Conservation (phyloP, 2,113 vertebrate genomes). For the Plecturocebus donacophilus region DNA sequence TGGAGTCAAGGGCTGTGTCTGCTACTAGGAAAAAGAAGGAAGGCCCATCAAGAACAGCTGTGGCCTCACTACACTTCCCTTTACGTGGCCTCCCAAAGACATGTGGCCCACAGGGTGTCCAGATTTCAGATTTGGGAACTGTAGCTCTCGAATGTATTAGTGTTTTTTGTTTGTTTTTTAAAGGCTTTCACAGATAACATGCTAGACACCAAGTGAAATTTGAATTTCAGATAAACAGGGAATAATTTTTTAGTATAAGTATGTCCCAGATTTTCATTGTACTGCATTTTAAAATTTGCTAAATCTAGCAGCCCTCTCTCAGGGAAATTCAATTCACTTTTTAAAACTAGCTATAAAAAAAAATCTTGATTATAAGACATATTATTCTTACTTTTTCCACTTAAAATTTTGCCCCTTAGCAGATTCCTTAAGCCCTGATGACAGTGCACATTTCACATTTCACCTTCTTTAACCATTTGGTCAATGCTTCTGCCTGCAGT, state of each 20-base stretch:
- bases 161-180: slow-evolving; percentile 50
- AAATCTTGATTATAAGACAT: not conserved
- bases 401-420: not conserved
- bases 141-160: slow-evolving; percentile 34
- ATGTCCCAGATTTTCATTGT: not conserved
- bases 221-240: slow-evolving; percentile 24
- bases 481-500: not conserved
- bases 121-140: slow-evolving; percentile 20
- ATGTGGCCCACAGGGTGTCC: not conserved
- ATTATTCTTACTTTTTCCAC: not conserved
- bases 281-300: not conserved
- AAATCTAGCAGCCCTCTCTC: not conserved
- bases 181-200: slow-evolving; percentile 17
- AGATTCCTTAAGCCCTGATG: not conserved
- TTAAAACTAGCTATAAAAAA: slow-evolving; percentile 17
- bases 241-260: not conserved
- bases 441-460: not conserved
- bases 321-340: not conserved
- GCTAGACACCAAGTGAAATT: not conserved
- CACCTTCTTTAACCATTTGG: not conserved
- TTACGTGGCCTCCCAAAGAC: slow-evolving; percentile 46
- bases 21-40: slow-evolving; percentile 40
- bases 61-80: not conserved
- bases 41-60: slow-evolving; percentile 5
- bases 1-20: slow-evolving; percentile 6